Conservation (phyloP, 1,140 invertebrate species). For the Heterodera carotae region DNA sequence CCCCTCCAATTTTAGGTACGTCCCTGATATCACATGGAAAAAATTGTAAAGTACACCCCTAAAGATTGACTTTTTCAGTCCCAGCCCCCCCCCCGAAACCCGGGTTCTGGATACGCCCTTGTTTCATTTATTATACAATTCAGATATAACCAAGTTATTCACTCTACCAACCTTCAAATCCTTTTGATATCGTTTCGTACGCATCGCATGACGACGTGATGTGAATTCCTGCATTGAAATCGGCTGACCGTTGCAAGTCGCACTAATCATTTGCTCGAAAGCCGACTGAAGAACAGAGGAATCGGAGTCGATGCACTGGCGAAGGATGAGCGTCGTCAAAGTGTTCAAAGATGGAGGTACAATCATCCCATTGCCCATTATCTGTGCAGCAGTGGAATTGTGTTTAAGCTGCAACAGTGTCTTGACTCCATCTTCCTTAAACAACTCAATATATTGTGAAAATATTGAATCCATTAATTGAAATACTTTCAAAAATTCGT, state of each 20-base stretch:
- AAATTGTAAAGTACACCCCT: too few species aligned
- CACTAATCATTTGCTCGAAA: conserved; percentile 37
- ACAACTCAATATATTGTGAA: neutral
- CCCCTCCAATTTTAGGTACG: too few species aligned
- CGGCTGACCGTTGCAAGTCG: conserved; percentile 24
- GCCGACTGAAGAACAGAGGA: conserved; percentile 23
- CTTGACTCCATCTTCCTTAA: conserved; percentile 38
- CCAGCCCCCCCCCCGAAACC: too few species aligned
- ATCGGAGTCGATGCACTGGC: conserved; percentile 36
- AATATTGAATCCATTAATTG: neutral
- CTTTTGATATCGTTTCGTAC: conserved; percentile 34
- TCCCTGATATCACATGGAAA: too few species aligned
- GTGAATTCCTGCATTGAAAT: conserved; percentile 33
- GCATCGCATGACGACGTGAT: conserved; percentile 26
- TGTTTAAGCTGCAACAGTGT: conserved; percentile 28
- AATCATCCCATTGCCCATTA: neutral
- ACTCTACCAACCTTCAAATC: conserved; percentile 13
- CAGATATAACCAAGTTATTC: too few species aligned
- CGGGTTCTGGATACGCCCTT: too few species aligned
- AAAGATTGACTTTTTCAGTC: too few species aligned
- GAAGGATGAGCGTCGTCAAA: conserved; percentile 26
- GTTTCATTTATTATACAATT: too few species aligned
- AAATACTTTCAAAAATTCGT: conserved; percentile 22
- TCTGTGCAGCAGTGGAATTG: neutral
- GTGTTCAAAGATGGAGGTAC: conserved; percentile 2